A percentile compares a stretch with the other conserved stretches of the same genome.
phyloP scores from a whole-genome alignment of 2,113 vertebrate species.

The western clawed frog (Xenopus tropicalis) region UCB_Xtro_10.0 CM004448.2:118413501-118414000 shows the following conservation, averaged over 20 bases:
- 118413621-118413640: too few species aligned
- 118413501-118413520: too few species aligned
- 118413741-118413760: not conserved
- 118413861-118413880: constrained; percentile 33
- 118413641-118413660: too few species aligned
- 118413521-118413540: too few species aligned
- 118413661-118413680: too few species aligned
- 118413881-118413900: constrained; percentile 42
- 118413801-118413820: constrained; percentile 40
- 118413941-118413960: constrained; percentile 24
- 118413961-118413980: not conserved
- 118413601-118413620: too few species aligned
- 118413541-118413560: too few species aligned
- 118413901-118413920: constrained; percentile 28
- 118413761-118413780: constrained; percentile 27
- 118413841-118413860: constrained; percentile 42
- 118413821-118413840: constrained; percentile 39
- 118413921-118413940: constrained; percentile 37
- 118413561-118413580: too few species aligned
- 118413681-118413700: too few species aligned
- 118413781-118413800: constrained; percentile 9
- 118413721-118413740: too few species aligned
- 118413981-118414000: not conserved
- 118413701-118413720: too few species aligned
- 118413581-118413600: too few species aligned